Conservation (phyloP, 1,140 invertebrate genomes). For the Caenorhabditis latens region DNA sequence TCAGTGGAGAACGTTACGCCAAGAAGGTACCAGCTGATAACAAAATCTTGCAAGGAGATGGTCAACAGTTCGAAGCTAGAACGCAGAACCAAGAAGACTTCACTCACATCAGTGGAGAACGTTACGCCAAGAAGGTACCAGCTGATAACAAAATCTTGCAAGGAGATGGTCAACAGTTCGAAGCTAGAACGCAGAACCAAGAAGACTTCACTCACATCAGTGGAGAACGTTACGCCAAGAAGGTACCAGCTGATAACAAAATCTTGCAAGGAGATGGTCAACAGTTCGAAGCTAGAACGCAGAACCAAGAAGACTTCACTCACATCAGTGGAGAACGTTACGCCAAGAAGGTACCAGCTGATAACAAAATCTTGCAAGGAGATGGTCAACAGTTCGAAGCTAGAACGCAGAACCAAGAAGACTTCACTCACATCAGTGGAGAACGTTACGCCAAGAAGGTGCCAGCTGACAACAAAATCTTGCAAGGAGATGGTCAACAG, state of each 20-base stretch:
- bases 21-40: slow-evolving; percentile 9
- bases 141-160: not conserved
- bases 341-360: slow-evolving; percentile 14
- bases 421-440: slow-evolving; percentile 29
- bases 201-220: slow-evolving; percentile 48
- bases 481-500: too few species aligned
- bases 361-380: not conserved
- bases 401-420: slow-evolving; percentile 57
- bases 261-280: not conserved
- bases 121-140: slow-evolving; percentile 22
- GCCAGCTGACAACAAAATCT: slow-evolving; percentile 11
- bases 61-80: too few species aligned
- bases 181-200: slow-evolving; percentile 40
- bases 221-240: slow-evolving; percentile 46
- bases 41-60: not conserved
- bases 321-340: slow-evolving; percentile 32
- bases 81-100: slow-evolving; percentile 61
- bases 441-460: slow-evolving; percentile 38
- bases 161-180: too few species aligned
- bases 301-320: slow-evolving; percentile 58
- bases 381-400: too few species aligned
- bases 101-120: slow-evolving; percentile 20
- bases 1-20: slow-evolving; percentile 42
- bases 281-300: slow-evolving; percentile 4
- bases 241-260: slow-evolving; percentile 1